A percentile compares a stretch with the other conserved stretches of the same genome.
phyloP scores from a whole-genome alignment of 2,888 invertebrate genomes.

The Monochamus alternatus region DNA sequence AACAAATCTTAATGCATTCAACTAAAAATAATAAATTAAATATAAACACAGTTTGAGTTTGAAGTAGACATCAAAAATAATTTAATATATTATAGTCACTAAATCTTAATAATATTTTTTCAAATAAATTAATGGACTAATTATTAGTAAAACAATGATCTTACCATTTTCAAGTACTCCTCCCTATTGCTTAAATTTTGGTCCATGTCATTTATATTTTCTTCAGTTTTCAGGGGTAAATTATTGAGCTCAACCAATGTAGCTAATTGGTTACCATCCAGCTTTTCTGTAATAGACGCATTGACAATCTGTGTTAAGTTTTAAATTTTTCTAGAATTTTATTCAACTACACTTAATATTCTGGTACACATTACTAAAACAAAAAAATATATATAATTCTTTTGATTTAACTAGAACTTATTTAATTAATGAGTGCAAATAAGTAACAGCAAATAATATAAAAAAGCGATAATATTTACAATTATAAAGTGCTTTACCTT shows the following conservation, averaged over 20 bases:
- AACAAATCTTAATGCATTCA: slow-evolving; percentile 2
- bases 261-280: background rate
- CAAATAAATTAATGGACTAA: background rate
- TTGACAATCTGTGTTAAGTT: background rate
- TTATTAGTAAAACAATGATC: background rate
- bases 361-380: slow-evolving; percentile 4
- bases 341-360: background rate
- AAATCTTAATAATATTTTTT: background rate
- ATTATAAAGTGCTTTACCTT: slow-evolving; percentile 4
- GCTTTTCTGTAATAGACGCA: slow-evolving; percentile 2
- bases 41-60: no score
- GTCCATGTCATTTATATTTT: background rate
- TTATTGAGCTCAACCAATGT: background rate
- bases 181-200: background rate
- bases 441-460: background rate
- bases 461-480: background rate
- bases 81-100: no score
- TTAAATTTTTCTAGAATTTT: background rate
- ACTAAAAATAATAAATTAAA: slow-evolving; percentile 1
- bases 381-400: background rate
- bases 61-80: no score
- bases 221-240: background rate
- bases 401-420: no score
- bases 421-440: background rate
- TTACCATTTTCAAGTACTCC: background rate